Percentiles rank a stretch among this genome's conserved stretches.
Conservation (phyloP, 1,140 invertebrate genomes). For the Eubasilissa regina region DNA sequence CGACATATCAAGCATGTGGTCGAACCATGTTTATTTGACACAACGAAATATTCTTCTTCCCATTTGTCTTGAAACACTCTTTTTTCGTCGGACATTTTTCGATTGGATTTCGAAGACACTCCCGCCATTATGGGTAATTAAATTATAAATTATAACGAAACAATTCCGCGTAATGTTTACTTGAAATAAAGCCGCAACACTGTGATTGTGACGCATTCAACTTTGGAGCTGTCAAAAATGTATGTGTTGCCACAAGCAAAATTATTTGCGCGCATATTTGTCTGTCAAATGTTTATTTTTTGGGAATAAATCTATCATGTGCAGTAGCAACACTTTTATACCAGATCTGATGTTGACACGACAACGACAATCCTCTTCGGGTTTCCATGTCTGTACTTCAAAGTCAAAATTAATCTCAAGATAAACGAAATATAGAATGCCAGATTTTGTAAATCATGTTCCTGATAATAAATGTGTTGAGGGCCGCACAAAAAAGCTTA, state of each 20-base stretch:
- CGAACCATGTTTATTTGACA: conserved; percentile 50
- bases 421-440: too few species aligned
- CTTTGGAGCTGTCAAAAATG: conserved; percentile 41
- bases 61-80: conserved; percentile 38
- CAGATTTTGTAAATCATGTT: too few species aligned
- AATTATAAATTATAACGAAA: too few species aligned
- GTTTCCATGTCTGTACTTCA: too few species aligned
- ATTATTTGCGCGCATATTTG: conserved; percentile 21
- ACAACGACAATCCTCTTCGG: too few species aligned
- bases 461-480: too few species aligned
- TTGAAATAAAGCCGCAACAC: conserved; percentile 38
- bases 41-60: conserved; percentile 43
- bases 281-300: conserved; percentile 35
- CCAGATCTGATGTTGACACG: conserved; percentile 41
- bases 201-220: conserved; percentile 22
- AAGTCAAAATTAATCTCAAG: too few species aligned
- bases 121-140: conserved; percentile 23
- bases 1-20: too few species aligned
- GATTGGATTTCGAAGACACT: conserved; percentile 25
- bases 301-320: conserved; percentile 34
- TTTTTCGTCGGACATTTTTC: conserved; percentile 26
- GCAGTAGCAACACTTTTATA: conserved; percentile 38
- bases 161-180: too few species aligned
- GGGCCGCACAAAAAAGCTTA: too few species aligned
- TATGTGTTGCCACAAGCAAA: conserved; percentile 38